Conservation (phyloP, 92 coral and sea anemone species). For the Nematostella vectensis region DNA sequence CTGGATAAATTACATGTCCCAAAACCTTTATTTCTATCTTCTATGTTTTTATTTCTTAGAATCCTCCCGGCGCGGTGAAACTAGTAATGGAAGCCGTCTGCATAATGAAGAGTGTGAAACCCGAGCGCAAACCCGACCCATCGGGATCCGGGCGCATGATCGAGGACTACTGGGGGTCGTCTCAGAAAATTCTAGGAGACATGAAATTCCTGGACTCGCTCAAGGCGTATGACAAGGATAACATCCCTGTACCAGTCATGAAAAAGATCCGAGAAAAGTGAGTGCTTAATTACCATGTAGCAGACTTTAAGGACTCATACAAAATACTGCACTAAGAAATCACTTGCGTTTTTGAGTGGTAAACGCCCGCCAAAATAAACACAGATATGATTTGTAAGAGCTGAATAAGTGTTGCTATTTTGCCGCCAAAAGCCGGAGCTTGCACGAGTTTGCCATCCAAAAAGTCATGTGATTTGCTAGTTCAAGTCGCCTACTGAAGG, state of each 20-base stretch:
- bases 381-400: not conserved
- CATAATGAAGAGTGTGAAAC: slow-evolving; percentile 84
- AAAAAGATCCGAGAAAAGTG: slow-evolving; percentile 97
- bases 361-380: not conserved
- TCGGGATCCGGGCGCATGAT: slow-evolving; percentile 99
- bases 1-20: too few species aligned
- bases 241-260: slow-evolving; percentile 76
- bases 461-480: too few species aligned
- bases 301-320: too few species aligned
- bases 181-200: slow-evolving; percentile 96
- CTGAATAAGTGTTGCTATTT: too few species aligned
- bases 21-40: too few species aligned
- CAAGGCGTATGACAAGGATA: slow-evolving; percentile 93
- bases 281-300: too few species aligned
- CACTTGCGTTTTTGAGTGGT: too few species aligned
- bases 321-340: too few species aligned
- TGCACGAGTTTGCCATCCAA: too few species aligned
- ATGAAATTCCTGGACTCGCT: slow-evolving; percentile 91
- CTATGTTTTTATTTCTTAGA: too few species aligned
- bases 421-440: too few species aligned
- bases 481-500: too few species aligned
- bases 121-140: slow-evolving; percentile 98
- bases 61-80: slow-evolving; percentile 93
- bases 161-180: slow-evolving; percentile 99
- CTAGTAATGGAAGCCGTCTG: slow-evolving; percentile 97